These are phyloP conservation scores for cattle (Bos taurus) DNA, from an alignment of 2,113 vertebrate genomes.

Conservation along the genomic window DNA sequence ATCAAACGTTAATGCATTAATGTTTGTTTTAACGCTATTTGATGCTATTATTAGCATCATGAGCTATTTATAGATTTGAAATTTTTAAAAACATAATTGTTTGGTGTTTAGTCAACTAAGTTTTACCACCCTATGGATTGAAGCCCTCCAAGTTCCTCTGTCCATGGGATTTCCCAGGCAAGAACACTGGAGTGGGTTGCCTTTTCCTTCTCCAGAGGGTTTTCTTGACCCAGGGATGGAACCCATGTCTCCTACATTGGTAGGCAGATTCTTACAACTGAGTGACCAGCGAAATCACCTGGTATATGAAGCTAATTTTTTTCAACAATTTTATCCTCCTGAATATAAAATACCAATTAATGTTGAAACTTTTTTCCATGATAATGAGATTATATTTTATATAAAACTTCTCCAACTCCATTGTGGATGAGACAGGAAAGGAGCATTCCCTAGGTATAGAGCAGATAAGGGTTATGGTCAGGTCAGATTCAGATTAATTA, in stretches of 20 bases:
- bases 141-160: not conserved
- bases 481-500: not conserved
- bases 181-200: not conserved
- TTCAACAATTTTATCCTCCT: not conserved
- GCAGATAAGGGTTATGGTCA: not conserved
- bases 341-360: not conserved
- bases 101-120: not conserved
- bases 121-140: not conserved
- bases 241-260: not conserved
- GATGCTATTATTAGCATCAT: too few relatives aligned
- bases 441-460: not conserved
- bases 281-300: not conserved
- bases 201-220: not conserved
- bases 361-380: not conserved
- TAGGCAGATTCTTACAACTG: not conserved
- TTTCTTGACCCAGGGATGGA: not conserved
- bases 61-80: not conserved
- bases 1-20: too few relatives aligned
- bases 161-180: not conserved
- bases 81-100: not conserved
- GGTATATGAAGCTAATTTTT: not conserved
- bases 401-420: not conserved
- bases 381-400: not conserved
- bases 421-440: not conserved
- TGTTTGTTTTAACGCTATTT: too few relatives aligned